phyloP scores from a whole-genome alignment of 2,113 vertebrate genomes.

The Oncorhynchus tshawytscha region DNA sequence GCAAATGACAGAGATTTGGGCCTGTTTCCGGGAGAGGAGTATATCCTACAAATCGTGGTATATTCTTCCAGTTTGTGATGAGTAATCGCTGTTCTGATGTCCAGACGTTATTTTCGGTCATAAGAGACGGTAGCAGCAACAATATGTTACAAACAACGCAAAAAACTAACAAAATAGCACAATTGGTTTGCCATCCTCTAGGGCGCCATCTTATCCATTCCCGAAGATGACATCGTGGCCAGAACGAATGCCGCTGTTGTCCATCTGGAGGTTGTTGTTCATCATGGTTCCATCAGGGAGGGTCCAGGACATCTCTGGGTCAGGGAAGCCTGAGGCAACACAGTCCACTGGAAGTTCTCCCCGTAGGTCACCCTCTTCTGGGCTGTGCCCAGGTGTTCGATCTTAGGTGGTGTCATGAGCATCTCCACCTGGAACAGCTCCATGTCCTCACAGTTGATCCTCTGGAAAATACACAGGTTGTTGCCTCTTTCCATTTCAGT shows the following conservation, averaged over 20 bases:
- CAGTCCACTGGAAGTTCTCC: slow-evolving; percentile 77
- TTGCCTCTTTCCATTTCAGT: slow-evolving; percentile 72
- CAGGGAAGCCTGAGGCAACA: slow-evolving; percentile 74
- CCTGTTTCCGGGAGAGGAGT: too few species aligned
- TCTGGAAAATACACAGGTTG: slow-evolving; percentile 74
- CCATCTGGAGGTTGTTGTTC: slow-evolving; percentile 75
- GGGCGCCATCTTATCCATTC: slow-evolving; percentile 46
- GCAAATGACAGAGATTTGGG: too few species aligned
- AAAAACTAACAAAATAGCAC: too few species aligned
- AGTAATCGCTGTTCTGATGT: too few species aligned
- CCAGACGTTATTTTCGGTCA: too few species aligned
- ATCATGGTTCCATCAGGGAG: slow-evolving; percentile 77
- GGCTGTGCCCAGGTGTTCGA: slow-evolving; percentile 64
- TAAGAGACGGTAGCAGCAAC: too few species aligned
- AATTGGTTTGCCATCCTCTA: too few species aligned
- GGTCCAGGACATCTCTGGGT: slow-evolving; percentile 77
- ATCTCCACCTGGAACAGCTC: slow-evolving; percentile 75
- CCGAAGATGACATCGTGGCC: slow-evolving; percentile 73
- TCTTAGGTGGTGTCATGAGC: slow-evolving; percentile 75
- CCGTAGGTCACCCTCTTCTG: slow-evolving; percentile 68
- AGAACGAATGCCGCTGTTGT: slow-evolving; percentile 67
- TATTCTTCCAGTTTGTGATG: too few species aligned
- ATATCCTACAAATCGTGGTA: too few species aligned
- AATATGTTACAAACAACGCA: too few species aligned
- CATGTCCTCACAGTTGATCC: slow-evolving; percentile 74